Conservation (phyloP, 2,888 invertebrate species). For the Lasioglossum calceatum region DNA sequence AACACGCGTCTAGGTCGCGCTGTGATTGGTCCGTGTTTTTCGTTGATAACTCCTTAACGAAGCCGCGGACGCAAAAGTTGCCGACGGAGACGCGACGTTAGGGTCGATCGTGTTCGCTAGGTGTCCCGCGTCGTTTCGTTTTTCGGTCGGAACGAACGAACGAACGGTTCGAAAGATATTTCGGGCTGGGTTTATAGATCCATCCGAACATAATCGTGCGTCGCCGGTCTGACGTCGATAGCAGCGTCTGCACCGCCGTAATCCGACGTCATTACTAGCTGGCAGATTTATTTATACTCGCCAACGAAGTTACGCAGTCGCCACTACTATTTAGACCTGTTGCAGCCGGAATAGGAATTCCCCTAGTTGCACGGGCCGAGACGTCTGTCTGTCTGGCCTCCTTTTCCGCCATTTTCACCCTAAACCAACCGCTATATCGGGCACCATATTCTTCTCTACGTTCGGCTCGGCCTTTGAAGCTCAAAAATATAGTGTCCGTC, state of each 20-base stretch:
- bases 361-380: conserved; percentile 29
- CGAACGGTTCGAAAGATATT: conserved; percentile 37
- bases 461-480: no score
- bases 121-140: not conserved
- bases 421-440: not conserved
- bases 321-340: conserved; percentile 49
- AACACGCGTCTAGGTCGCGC: no score
- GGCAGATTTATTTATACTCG: conserved; percentile 63
- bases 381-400: not conserved
- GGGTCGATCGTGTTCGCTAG: not conserved
- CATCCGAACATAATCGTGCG: conserved; percentile 20
- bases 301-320: conserved; percentile 28
- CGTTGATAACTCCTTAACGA: no score
- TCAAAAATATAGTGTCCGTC: no score
- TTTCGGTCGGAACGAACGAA: not conserved
- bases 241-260: conserved; percentile 47
- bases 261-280: conserved; percentile 63
- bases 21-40: no score
- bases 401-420: conserved; percentile 42
- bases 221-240: conserved; percentile 65
- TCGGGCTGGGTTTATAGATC: conserved; percentile 30
- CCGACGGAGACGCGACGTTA: conserved; percentile 2
- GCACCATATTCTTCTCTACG: no score
- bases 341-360: conserved; percentile 51
- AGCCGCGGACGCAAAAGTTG: not conserved